Base-by-base conservation (phyloP, 1,140 invertebrate genomes). In the Nymphalis io region DNA sequence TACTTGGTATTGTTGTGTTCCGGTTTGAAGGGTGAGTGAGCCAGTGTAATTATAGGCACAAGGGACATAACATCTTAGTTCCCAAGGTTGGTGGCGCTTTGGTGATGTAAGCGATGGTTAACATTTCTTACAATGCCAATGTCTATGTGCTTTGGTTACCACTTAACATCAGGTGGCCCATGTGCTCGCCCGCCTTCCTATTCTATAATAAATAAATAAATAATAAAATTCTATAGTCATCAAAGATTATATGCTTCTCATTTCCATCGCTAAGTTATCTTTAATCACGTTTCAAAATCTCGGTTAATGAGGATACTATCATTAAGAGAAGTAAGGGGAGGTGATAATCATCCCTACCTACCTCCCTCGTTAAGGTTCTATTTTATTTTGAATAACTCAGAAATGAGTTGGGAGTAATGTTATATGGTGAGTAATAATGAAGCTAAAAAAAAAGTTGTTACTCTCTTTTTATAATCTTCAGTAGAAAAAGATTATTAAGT, bases 291-390 rank as follows among this genome's bases (percentile, higher is more conserved):
- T 51, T 57, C 60, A 46, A 68, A 62, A 59, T 6, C 33, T 38
- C 58, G 27, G 18, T 57, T 86, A 84, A 87, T 76, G 79, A 85
- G 75, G 48, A 60, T 58, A 53, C 59, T 39, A 68, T 77, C 74
- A 76, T 84, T 80, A 84, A 58, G 75, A 61, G 69, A 71, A 68
- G 53, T 72, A 74, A 68, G 69, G 76, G 73, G 70, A 81, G 70
- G 79, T 73, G 82, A 85, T 85, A 83, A 85, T 83, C 75, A 81
- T 62, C 64, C 75, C 61, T 64, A 63, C 58, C 69, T 48, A 75
- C 69, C 77, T 63, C 64, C 65, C 77, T 80, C 74, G 81, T 83
- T 87, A 83, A 72, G 53, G 42, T 68, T 69, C 42, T 79, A 67
- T 76, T 85, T 83, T 81, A 80, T 83, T 81, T 80, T 74, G 65